phyloP scores from a whole-genome alignment of 1,140 invertebrate species.

The Nasonia longicornis region DNA sequence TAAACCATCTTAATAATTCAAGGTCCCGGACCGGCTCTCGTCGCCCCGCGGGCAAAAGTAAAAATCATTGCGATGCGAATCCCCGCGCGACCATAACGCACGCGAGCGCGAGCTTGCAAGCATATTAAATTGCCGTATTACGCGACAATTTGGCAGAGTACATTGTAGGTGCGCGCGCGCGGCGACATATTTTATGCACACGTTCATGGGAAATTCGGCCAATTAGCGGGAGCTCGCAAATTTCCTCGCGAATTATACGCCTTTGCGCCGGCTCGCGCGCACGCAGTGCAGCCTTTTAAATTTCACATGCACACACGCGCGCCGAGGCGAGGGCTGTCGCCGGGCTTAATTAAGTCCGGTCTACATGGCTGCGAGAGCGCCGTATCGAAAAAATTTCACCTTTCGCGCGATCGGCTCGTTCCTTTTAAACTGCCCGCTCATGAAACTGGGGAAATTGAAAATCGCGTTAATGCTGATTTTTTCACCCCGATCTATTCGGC shows the following conservation, averaged over 20 bases:
- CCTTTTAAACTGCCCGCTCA: background rate
- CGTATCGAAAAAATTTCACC: constrained; percentile 4
- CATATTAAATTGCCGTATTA: constrained; percentile 30
- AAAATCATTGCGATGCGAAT: background rate
- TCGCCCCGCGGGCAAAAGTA: background rate
- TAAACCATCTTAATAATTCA: constrained; percentile 33
- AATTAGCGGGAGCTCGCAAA: constrained; percentile 13
- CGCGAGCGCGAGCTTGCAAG: too few species aligned
- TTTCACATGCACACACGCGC: constrained; percentile 2
- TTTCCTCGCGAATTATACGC: constrained; percentile 28
- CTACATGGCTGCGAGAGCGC: background rate
- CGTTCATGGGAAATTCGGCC: constrained; percentile 19
- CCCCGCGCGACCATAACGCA: background rate
- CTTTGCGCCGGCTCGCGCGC: background rate
- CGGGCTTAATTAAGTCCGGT: constrained; percentile 3
- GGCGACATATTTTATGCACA: constrained; percentile 30
- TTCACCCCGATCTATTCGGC: background rate
- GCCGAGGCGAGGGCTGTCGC: background rate
- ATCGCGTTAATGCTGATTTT: too few species aligned
- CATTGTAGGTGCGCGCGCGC: background rate
- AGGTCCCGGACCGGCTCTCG: background rate
- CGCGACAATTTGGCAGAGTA: constrained; percentile 18
- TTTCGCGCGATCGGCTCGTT: background rate
- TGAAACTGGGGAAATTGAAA: too few species aligned
- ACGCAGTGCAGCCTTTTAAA: constrained; percentile 2